phyloP scores from a whole-genome alignment of 2,113 vertebrate genomes.

The Alces alces region DNA sequence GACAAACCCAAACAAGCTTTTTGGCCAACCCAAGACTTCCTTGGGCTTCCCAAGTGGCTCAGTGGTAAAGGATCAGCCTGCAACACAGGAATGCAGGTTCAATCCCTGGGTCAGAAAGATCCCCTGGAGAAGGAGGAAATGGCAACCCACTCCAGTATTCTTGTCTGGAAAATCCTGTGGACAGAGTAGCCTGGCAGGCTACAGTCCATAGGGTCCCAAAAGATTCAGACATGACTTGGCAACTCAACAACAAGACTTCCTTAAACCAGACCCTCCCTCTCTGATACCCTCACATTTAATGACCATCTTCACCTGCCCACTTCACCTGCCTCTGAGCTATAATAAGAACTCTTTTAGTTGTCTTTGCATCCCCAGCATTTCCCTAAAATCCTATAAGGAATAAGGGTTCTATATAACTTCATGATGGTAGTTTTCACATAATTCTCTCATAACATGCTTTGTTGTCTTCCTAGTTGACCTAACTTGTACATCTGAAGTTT shows the following conservation, averaged over 20 bases:
- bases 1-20: not conserved
- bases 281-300: not conserved
- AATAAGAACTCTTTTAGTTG: not conserved
- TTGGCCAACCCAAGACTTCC: not conserved
- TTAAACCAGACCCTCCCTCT: not conserved
- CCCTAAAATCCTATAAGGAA: not conserved
- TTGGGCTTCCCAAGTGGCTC: not conserved
- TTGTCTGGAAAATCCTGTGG: not conserved
- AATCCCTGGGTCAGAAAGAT: not conserved
- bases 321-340: not conserved
- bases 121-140: not conserved
- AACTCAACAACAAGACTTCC: not conserved
- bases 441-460: not conserved
- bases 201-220: not conserved
- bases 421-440: not conserved
- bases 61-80: not conserved
- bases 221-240: not conserved
- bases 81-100: not conserved
- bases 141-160: not conserved
- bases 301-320: fast-evolving
- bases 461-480: not conserved
- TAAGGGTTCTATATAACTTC: not conserved
- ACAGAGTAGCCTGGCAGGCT: not conserved
- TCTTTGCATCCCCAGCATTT: not conserved
- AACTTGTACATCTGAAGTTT: not conserved